Percentiles rank a stretch among this genome's conserved stretches.
Conservation (phyloP, 2,113 vertebrate species). For the Piaya cayana region DNA sequence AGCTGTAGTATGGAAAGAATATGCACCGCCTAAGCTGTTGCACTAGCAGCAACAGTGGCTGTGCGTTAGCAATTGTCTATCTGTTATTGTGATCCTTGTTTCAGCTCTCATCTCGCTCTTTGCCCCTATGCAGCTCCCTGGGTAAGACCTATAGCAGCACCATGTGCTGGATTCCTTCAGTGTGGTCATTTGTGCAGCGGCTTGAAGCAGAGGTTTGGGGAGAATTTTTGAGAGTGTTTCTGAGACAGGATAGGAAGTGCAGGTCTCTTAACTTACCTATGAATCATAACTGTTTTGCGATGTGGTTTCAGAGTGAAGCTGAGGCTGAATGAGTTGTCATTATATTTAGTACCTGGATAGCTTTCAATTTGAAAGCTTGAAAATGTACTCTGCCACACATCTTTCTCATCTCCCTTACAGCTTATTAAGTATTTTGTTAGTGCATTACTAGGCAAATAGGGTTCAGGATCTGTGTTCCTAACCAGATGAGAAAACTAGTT, state of each 20-base stretch:
- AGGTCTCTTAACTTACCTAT: background rate
- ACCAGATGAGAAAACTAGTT: background rate
- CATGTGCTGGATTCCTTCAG: background rate
- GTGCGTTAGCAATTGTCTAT: background rate
- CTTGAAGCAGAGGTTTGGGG: background rate
- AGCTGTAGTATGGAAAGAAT: background rate
- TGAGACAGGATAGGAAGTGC: background rate
- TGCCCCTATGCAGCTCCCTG: background rate
- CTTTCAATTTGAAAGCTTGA: background rate
- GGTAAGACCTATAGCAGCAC: too few species aligned
- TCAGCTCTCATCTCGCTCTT: background rate
- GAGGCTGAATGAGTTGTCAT: background rate
- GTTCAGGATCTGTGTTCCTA: background rate
- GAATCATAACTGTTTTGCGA: background rate
- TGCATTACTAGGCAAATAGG: background rate
- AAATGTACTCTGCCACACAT: background rate
- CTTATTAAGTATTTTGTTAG: background rate
- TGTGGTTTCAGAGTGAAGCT: background rate
- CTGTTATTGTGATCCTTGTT: background rate
- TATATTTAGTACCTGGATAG: background rate
- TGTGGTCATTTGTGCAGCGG: background rate
- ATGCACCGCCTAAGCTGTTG: rapidly evolving
- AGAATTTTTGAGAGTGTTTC: background rate
- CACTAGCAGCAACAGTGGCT: background rate
- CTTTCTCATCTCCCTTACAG: background rate